A percentile compares a stretch with the other conserved stretches of the same genome.
These are phyloP conservation scores for Hartigia nigra DNA, from an alignment of 2,888 invertebrate species.

Conservation along the genomic window DNA sequence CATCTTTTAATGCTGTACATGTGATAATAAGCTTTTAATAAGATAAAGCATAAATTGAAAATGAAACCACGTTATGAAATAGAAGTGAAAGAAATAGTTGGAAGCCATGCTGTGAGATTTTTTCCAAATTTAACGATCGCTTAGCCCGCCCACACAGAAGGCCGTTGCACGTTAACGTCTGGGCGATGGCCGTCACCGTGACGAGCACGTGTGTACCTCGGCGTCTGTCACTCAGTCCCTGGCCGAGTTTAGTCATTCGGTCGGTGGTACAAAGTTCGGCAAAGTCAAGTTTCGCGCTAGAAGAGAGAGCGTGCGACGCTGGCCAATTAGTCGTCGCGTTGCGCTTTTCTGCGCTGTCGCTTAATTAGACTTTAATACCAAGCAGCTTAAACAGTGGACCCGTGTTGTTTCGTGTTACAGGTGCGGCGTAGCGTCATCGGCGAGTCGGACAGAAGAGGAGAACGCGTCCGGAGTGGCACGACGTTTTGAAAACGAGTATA, in stretches of 20 bases:
- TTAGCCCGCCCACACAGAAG: conserved; percentile 60
- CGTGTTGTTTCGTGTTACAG: conserved; percentile 48
- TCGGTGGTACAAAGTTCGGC: conserved; percentile 41
- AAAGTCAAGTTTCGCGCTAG: conserved; percentile 17
- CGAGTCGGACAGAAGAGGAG: conserved; percentile 62
- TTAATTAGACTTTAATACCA: not conserved
- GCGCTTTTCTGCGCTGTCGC: conserved; percentile 2
- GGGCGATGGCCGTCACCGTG: conserved; percentile 63
- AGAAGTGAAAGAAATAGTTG: not conserved
- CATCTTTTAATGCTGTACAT: not conserved
- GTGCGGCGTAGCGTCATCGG: conserved; percentile 65
- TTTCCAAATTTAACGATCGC: conserved; percentile 58
- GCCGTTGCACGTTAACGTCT: conserved; percentile 54
- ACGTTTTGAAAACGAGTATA: conserved; percentile 56
- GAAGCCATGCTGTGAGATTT: conserved; percentile 22
- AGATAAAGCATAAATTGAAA: not conserved
- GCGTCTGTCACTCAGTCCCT: conserved; percentile 57
- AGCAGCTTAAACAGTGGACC: not conserved
- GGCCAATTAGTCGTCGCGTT: conserved; percentile 27
- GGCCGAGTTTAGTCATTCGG: conserved; percentile 23
- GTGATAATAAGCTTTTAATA: not conserved
- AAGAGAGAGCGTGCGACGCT: conserved; percentile 18
- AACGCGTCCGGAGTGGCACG: conserved; percentile 56
- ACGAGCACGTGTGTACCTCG: conserved; percentile 63
- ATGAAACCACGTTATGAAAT: not conserved